These are phyloP conservation scores for Catocala nupta DNA, from an alignment of 2,888 invertebrate species.

Conservation along the genomic window DNA sequence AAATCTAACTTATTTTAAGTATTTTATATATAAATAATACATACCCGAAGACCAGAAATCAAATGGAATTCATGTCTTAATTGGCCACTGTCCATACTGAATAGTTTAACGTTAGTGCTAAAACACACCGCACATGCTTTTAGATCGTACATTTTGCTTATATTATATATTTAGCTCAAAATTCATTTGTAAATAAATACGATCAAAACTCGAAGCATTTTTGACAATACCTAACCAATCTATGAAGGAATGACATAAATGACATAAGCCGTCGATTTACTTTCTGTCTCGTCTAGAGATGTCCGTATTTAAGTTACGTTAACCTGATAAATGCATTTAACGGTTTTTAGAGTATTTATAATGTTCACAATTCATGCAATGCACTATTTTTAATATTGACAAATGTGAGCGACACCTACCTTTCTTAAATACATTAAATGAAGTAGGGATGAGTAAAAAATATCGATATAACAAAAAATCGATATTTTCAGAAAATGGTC, in stretches of 20 bases:
- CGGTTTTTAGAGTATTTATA: too few species aligned
- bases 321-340: too few species aligned
- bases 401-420: too few species aligned
- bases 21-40: conserved; percentile 14
- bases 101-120: conserved; percentile 67
- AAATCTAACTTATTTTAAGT: background rate
- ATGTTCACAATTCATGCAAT: too few species aligned
- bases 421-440: too few species aligned
- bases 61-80: conserved; percentile 71
- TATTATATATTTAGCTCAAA: conserved; percentile 23
- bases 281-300: too few species aligned
- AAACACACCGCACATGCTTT: conserved; percentile 78
- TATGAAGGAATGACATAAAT: background rate
- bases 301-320: too few species aligned
- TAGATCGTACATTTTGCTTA: conserved; percentile 65
- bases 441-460: too few species aligned
- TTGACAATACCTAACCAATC: conserved; percentile 5
- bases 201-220: conserved; percentile 29
- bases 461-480: too few species aligned
- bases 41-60: conserved; percentile 76
- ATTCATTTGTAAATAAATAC: conserved; percentile 7
- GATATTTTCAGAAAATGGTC: too few species aligned
- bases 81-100: conserved; percentile 65
- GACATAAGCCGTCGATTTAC: background rate
- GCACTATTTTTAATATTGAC: too few species aligned